Evolutionary conservation across 2,113 vertebrate genomes (phyloP).

Genomic region (Epinephelus fuscoguttatus): DNA sequence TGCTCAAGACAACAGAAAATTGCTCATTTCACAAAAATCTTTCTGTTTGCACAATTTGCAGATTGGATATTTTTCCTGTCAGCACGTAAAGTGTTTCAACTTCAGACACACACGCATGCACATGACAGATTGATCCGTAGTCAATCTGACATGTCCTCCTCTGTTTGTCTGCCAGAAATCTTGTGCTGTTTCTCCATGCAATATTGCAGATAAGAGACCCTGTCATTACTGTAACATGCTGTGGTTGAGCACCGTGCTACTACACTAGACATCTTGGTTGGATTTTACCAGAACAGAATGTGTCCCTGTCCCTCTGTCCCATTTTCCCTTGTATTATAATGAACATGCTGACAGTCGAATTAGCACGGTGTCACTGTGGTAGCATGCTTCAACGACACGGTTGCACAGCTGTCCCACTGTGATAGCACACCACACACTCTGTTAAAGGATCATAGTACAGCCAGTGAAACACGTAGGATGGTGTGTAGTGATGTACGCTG

Average conservation of each 20-base stretch:
- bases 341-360: slow-evolving; percentile 75
- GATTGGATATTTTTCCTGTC: not conserved
- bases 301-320: slow-evolving; percentile 41
- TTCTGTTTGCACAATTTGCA: slow-evolving; percentile 15
- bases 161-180: slow-evolving; percentile 20
- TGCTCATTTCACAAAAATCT: not conserved
- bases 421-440: slow-evolving; percentile 62
- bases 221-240: slow-evolving; percentile 14
- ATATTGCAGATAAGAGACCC: slow-evolving; percentile 17
- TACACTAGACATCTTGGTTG: slow-evolving; percentile 45
- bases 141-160: slow-evolving; percentile 6
- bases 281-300: slow-evolving; percentile 58
- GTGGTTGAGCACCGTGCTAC: slow-evolving; percentile 6
- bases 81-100: slow-evolving; percentile 16
- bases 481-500: slow-evolving; percentile 13
- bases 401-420: slow-evolving; percentile 73
- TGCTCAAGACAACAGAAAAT: slow-evolving; percentile 23
- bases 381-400: slow-evolving; percentile 52
- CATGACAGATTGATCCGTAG: not conserved
- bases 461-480: slow-evolving; percentile 32
- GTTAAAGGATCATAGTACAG: slow-evolving; percentile 56
- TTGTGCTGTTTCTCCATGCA: slow-evolving; percentile 6
- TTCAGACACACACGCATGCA: slow-evolving; percentile 13
- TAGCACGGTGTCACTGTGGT: slow-evolving; percentile 70
- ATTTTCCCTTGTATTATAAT: slow-evolving; percentile 62